phyloP scores from a whole-genome alignment of 2,113 vertebrate species.

The Chionis minor region DNA sequence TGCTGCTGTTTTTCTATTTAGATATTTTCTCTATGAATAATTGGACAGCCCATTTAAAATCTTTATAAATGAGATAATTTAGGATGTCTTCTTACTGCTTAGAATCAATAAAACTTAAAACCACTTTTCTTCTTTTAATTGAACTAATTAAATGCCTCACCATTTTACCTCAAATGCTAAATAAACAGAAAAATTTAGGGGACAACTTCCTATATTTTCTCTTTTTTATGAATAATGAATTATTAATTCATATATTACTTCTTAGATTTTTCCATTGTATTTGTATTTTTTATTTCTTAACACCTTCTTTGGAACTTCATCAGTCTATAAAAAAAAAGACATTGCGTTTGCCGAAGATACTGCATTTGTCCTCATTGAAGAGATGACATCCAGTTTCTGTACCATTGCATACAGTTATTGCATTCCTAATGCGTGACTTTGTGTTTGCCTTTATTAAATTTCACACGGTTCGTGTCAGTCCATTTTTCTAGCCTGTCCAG shows the following conservation, averaged over 20 bases:
- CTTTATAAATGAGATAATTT: slow-evolving; percentile 12
- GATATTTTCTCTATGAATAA: slow-evolving; percentile 14
- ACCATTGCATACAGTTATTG: background rate
- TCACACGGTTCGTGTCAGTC: background rate
- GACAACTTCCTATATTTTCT: background rate
- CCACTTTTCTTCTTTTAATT: background rate
- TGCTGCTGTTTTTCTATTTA: background rate
- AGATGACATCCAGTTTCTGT: background rate
- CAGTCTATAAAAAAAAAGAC: background rate
- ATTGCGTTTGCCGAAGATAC: background rate
- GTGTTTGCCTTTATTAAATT: background rate
- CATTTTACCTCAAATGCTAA: background rate
- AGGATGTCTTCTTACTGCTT: background rate
- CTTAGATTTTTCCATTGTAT: background rate
- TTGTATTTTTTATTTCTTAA: background rate
- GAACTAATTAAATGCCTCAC: background rate
- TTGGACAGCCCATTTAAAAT: background rate
- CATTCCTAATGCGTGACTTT: background rate
- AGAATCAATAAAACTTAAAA: background rate
- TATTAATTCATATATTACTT: background rate
- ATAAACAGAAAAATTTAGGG: background rate
- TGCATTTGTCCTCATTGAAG: background rate
- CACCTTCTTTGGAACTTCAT: background rate
- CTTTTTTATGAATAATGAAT: background rate
- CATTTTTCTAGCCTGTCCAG: background rate